Evolutionary conservation across 2,888 invertebrate species (phyloP).

Genomic region (Agriopis leucophaearia): DNA sequence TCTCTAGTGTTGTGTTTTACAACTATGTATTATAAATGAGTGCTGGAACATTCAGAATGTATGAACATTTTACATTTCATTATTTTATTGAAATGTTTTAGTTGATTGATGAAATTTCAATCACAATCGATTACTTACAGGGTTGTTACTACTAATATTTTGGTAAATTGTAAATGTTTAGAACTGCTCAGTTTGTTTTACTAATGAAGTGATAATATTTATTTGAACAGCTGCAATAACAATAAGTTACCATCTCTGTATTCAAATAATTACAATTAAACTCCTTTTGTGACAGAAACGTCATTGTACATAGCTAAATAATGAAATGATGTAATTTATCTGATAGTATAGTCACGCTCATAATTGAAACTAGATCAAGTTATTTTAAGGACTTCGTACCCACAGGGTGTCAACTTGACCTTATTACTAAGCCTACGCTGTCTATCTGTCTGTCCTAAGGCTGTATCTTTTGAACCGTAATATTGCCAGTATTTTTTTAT

Average conservation of each 20-base stretch:
- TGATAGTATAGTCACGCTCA: background rate
- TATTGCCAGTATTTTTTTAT: too few species aligned
- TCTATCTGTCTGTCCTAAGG: too few species aligned
- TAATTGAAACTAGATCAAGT: background rate
- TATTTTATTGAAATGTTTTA: slow-evolving; percentile 6
- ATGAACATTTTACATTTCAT: slow-evolving; percentile 9
- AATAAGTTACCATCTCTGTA: background rate
- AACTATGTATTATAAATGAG: slow-evolving; percentile 21
- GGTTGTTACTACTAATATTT: background rate
- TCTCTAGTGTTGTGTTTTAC: slow-evolving; percentile 28
- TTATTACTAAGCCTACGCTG: too few species aligned
- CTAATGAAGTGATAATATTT: background rate
- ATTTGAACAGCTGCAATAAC: background rate
- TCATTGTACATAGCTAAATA: background rate
- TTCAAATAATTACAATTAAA: background rate
- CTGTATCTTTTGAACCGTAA: too few species aligned
- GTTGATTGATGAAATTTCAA: background rate
- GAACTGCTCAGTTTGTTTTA: background rate
- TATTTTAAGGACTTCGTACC: too few species aligned
- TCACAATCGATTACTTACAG: background rate
- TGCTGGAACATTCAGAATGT: slow-evolving; percentile 10
- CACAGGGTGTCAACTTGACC: too few species aligned
- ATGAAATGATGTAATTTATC: background rate
- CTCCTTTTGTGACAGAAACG: background rate
- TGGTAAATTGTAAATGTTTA: background rate